These are phyloP conservation scores for Python bivittatus DNA, from an alignment of 2,113 vertebrate species.

Conservation along the genomic window DNA sequence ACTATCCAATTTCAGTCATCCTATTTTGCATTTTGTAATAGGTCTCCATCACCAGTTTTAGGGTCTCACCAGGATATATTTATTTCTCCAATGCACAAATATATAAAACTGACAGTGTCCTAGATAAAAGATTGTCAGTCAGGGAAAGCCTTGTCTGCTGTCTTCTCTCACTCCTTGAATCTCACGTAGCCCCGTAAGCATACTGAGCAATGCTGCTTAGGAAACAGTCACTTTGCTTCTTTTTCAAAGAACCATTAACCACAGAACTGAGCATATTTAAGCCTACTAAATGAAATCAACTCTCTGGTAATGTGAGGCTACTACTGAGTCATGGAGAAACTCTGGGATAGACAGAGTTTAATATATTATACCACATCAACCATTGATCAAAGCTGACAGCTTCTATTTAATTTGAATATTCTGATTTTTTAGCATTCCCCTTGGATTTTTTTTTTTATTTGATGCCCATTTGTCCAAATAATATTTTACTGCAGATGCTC, in stretches of 20 bases:
- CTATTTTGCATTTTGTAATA: neutral
- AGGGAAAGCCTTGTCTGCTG: neutral
- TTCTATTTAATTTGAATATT: neutral
- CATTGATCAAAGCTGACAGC: neutral
- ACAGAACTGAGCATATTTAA: neutral
- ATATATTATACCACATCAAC: neutral
- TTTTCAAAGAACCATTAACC: neutral
- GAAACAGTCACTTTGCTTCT: neutral
- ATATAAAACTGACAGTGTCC: neutral
- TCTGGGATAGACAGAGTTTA: neutral
- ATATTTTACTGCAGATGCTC: neutral
- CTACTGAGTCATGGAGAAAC: neutral
- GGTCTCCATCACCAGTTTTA: neutral
- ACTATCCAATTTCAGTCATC: neutral
- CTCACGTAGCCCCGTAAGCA: neutral
- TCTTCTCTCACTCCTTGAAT: neutral
- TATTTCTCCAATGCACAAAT: neutral
- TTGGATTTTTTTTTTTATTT: neutral
- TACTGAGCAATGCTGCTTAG: neutral
- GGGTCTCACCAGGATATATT: neutral
- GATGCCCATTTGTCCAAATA: neutral
- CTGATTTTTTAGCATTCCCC: neutral
- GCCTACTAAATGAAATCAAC: neutral
- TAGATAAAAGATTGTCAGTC: neutral
- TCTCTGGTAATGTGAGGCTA: neutral